These are phyloP conservation scores for Cosmia pyralina DNA, from an alignment of 2,888 invertebrate genomes.

Conservation along the genomic window DNA sequence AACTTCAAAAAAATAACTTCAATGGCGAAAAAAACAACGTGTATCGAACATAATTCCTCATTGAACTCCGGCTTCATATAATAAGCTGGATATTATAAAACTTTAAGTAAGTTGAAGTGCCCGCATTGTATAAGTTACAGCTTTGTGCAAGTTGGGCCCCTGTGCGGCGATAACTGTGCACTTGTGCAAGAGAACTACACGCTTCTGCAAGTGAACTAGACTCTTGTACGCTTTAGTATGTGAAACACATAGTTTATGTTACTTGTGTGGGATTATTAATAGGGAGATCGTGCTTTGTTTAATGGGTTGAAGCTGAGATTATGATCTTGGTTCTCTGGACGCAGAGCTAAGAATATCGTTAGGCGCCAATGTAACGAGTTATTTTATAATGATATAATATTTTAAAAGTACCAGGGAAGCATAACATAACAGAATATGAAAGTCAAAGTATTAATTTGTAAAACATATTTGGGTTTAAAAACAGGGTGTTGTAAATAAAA, in stretches of 20 bases:
- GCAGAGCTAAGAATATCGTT: background rate
- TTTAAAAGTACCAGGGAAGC: too few relatives aligned
- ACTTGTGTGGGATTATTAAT: conserved; percentile 45
- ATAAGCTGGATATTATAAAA: conserved; percentile 58
- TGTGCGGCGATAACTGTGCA: conserved; percentile 40
- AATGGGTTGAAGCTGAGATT: conserved; percentile 1
- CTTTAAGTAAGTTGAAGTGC: conserved; percentile 43
- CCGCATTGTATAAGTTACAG: conserved; percentile 58
- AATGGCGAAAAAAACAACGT: background rate
- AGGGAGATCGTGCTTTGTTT: conserved; percentile 41
- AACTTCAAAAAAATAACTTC: conserved; percentile 1
- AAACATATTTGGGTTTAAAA: background rate
- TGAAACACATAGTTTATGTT: conserved; percentile 34
- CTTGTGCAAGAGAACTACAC: conserved; percentile 22
- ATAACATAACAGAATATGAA: background rate
- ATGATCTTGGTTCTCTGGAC: background rate
- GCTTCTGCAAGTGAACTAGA: conserved; percentile 23
- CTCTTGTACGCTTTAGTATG: conserved; percentile 20
- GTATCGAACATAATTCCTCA: conserved; percentile 22
- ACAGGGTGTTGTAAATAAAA: background rate
- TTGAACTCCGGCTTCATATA: conserved; percentile 28
- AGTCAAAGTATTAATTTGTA: background rate
- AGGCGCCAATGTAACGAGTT: background rate
- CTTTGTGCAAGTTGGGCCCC: conserved; percentile 58
- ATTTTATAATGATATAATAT: background rate